Conservation (phyloP, 1,140 invertebrate genomes). For the Pachyrhynchus sulphureomaculatus region DNA sequence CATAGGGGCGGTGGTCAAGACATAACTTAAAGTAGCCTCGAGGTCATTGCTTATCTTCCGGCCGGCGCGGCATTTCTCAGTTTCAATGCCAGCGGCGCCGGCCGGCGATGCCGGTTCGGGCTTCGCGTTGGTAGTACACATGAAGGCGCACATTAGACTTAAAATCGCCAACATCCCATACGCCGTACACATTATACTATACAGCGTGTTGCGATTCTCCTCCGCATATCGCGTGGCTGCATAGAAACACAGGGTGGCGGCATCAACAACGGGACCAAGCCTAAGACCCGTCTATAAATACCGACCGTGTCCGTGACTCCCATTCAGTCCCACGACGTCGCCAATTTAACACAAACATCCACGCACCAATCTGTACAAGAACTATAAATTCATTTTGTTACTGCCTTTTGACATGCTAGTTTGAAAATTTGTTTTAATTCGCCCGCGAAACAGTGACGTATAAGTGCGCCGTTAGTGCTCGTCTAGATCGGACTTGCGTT, state of each 20-base stretch:
- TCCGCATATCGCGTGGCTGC: conserved; percentile 1
- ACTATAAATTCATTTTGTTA: too few species aligned
- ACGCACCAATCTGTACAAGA: neutral
- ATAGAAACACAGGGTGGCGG: conserved; percentile 16
- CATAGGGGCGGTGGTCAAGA: too few species aligned
- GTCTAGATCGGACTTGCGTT: neutral
- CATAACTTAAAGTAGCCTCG: too few species aligned
- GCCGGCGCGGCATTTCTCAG: too few species aligned
- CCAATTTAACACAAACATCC: conserved; percentile 24
- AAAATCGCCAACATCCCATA: neutral
- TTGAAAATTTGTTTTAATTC: too few species aligned
- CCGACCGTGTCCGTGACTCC: conserved; percentile 27
- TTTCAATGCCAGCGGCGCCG: too few species aligned
- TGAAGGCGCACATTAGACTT: too few species aligned
- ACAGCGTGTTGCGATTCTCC: neutral
- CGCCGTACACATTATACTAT: conserved; percentile 1
- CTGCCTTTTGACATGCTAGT: too few species aligned
- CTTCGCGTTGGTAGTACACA: too few species aligned
- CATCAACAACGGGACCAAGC: conserved; percentile 33
- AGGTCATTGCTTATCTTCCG: too few species aligned
- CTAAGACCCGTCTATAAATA: conserved; percentile 42
- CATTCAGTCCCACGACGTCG: conserved; percentile 37
- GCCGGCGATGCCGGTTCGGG: too few species aligned
- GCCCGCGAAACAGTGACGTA: neutral
- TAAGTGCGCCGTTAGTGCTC: neutral